Conservation (phyloP, 2,113 vertebrate species). For the Penelope pileata region DNA sequence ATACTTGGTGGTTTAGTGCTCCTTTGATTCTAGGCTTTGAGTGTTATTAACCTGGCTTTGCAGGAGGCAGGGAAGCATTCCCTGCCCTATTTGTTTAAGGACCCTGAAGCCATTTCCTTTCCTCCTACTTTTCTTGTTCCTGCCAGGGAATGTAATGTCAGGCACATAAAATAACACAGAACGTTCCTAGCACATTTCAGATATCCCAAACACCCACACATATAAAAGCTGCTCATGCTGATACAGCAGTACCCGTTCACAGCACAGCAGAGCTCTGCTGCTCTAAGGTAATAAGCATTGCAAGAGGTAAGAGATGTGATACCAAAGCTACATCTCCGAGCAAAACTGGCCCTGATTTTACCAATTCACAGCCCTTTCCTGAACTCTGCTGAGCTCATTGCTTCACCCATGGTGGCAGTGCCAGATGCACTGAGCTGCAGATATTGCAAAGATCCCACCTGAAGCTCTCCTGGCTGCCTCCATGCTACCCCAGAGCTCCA, state of each 20-base stretch:
- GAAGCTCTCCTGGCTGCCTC: neutral
- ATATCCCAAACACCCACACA: neutral
- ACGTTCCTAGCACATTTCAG: neutral
- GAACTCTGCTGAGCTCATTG: neutral
- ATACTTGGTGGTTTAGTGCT: neutral
- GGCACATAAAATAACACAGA: neutral
- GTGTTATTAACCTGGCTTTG: conserved; percentile 11
- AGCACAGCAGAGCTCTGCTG: neutral
- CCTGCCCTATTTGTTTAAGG: neutral
- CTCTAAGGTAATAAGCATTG: neutral
- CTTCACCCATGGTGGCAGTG: neutral
- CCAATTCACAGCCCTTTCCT: neutral
- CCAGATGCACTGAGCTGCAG: neutral
- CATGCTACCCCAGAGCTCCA: too few species aligned
- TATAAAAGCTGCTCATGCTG: neutral
- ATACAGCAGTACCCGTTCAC: neutral
- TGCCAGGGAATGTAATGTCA: neutral
- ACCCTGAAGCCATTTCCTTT: neutral
- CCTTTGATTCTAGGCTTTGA: neutral
- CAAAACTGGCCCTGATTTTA: neutral
- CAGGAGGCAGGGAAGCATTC: neutral
- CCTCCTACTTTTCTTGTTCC: conserved; percentile 6
- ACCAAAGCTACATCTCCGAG: neutral
- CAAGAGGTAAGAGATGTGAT: neutral
- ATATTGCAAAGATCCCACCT: neutral